These are phyloP conservation scores for Conger conger DNA, from an alignment of 2,113 vertebrate species.

Conservation along the genomic window DNA sequence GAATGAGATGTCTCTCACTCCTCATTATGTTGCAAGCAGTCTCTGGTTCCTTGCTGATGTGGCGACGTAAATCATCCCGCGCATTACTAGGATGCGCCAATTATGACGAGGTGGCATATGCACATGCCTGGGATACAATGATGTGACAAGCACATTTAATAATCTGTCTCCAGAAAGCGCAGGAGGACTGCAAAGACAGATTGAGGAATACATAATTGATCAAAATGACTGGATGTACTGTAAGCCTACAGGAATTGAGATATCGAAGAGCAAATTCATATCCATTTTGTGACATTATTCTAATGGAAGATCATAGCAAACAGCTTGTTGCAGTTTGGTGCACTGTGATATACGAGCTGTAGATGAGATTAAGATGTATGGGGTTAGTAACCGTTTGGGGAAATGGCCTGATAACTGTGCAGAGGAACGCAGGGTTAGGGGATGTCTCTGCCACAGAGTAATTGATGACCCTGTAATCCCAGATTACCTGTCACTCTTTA, in stretches of 20 bases:
- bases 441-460: background rate
- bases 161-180: background rate
- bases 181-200: background rate
- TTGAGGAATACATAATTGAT: conserved; percentile 9
- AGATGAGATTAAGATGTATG: conserved; percentile 9
- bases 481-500: conserved; percentile 11
- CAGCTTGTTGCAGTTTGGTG: background rate
- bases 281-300: background rate
- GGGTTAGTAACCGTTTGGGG: background rate
- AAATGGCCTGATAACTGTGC: background rate
- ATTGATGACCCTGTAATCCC: conserved; percentile 6
- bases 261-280: conserved; percentile 5
- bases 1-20: background rate
- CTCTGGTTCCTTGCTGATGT: background rate
- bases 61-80: background rate
- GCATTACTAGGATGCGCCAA: background rate
- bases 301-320: background rate
- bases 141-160: background rate
- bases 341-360: background rate
- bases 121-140: background rate
- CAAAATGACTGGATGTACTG: background rate
- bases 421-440: background rate
- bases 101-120: background rate
- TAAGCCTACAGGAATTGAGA: background rate
- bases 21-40: background rate